Evolutionary conservation across 2,888 invertebrate genomes (phyloP).

Genomic region (Sarcophaga carnaria): DNA sequence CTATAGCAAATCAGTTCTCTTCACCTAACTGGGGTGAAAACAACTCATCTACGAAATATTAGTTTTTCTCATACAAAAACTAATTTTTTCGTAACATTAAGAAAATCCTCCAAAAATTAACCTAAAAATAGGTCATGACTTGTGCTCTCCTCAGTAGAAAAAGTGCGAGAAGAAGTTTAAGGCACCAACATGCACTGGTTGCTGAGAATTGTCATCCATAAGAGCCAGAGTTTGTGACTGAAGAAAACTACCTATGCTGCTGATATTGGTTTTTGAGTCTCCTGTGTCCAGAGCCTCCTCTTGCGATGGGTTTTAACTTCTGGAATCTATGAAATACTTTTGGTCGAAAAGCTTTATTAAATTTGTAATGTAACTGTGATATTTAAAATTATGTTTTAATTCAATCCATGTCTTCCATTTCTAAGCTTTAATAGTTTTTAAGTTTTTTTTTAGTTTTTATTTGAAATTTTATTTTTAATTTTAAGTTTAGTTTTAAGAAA

Average conservation of each 20-base stretch:
- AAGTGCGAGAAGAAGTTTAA: too few species aligned
- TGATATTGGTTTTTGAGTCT: too few species aligned
- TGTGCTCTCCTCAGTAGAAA: too few species aligned
- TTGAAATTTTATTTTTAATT: neutral
- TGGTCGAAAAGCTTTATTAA: conserved; percentile 23
- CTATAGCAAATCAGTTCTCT: conserved; percentile 28
- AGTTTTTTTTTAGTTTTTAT: conserved; percentile 12
- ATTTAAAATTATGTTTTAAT: conserved; percentile 8
- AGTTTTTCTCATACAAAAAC: conserved; percentile 9
- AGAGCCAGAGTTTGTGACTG: too few species aligned
- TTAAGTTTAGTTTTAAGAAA: conserved; percentile 19
- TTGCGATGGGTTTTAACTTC: too few species aligned
- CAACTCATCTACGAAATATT: conserved; percentile 51
- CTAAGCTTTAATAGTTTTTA: conserved; percentile 1
- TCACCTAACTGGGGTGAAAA: conserved; percentile 31
- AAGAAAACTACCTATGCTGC: too few species aligned
- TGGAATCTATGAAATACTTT: neutral
- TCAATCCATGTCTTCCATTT: conserved; percentile 14
- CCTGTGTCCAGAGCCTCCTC: too few species aligned
- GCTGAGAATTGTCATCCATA: too few species aligned
- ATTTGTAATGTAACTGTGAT: conserved; percentile 40
- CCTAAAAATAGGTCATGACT: too few species aligned
- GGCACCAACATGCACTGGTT: too few species aligned
- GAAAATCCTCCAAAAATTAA: too few species aligned
- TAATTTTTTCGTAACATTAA: conserved; percentile 1